Percentiles rank a stretch among this genome's conserved stretches.
These are phyloP conservation scores for Empidonax alnorum DNA, from an alignment of 2,113 vertebrate species.

Conservation along the genomic window DNA sequence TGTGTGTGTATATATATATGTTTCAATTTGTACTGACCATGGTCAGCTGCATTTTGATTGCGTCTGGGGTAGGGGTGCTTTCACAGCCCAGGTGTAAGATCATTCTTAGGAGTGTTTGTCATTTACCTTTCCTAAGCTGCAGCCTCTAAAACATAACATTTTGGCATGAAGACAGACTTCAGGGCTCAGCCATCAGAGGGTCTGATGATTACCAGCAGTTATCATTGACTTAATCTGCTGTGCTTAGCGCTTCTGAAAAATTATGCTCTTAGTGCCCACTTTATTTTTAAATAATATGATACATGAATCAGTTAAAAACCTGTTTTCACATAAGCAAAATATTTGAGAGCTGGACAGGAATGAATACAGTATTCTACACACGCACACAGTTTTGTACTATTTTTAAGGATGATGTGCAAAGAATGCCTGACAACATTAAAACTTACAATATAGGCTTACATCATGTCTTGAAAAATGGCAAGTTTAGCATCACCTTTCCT, in stretches of 20 bases:
- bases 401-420: background rate
- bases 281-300: background rate
- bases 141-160: background rate
- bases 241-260: background rate
- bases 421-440: background rate
- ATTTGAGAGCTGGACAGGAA: background rate
- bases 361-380: background rate
- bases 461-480: background rate
- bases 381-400: background rate
- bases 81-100: background rate
- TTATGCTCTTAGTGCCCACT: background rate
- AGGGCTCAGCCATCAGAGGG: background rate
- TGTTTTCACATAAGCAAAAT: background rate
- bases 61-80: background rate
- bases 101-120: background rate
- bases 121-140: background rate
- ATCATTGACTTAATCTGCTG: background rate
- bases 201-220: background rate
- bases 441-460: background rate
- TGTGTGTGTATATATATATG: background rate
- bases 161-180: background rate
- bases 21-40: background rate
- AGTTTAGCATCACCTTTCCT: background rate
- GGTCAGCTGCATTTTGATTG: constrained; percentile 24
- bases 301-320: background rate